Conservation (phyloP, 1,140 invertebrate species). For the Drosophila guanche region DNA sequence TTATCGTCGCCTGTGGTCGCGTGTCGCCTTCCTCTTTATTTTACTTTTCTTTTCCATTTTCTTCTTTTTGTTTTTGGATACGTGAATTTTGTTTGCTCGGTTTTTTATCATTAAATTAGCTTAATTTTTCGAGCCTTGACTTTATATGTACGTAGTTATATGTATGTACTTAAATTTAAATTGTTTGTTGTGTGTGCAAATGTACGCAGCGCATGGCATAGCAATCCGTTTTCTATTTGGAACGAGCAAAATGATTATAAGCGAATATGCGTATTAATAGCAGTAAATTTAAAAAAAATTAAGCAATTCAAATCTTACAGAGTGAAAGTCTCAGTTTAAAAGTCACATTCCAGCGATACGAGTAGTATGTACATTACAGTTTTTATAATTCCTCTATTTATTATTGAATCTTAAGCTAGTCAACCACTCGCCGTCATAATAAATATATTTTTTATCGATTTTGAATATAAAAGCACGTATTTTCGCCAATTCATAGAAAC, state of each 20-base stretch:
- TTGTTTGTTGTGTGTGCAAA: no score
- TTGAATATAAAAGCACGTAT: background rate
- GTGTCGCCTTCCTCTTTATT: constrained; percentile 28
- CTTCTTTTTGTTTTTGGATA: constrained; percentile 28
- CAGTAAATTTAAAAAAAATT: constrained; percentile 1
- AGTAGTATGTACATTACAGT: no score
- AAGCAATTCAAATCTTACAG: background rate
- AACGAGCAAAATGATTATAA: background rate
- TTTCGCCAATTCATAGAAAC: constrained; percentile 11
- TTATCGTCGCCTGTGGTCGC: constrained; percentile 42
- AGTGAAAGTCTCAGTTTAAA: no score
- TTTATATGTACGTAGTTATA: constrained; percentile 24
- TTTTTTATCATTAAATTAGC: constrained; percentile 22
- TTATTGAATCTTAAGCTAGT: no score
- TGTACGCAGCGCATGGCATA: background rate
- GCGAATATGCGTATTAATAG: constrained; percentile 1
- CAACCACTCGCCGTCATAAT: constrained; percentile 9
- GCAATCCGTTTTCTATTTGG: constrained; percentile 28
- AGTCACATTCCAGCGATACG: no score
- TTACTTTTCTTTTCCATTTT: constrained; percentile 4
- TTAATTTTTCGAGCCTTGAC: constrained; percentile 13
- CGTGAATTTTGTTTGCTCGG: constrained; percentile 54
- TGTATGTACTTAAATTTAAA: no score
- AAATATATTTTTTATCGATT: constrained; percentile 58
- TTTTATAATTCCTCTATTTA: no score